Conservation (phyloP, 2,797 vertebrate species). For the Carcharodon carcharias region DNA sequence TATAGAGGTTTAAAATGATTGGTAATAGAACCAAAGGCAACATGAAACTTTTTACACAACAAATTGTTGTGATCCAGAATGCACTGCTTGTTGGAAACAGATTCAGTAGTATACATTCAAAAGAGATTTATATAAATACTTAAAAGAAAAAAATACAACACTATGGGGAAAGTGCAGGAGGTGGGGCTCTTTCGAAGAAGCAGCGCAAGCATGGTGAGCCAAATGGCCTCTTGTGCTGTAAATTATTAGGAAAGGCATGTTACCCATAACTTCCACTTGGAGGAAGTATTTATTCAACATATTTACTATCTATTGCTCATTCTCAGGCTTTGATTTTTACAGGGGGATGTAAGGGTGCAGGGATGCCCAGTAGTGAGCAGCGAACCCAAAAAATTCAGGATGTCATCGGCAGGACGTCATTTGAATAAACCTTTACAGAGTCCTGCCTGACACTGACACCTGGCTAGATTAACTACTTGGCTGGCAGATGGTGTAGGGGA, state of each 20-base stretch:
- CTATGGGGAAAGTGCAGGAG: not conserved
- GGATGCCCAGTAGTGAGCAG: not conserved
- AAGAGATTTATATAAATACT: not conserved
- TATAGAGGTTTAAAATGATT: too few species aligned
- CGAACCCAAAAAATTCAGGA: not conserved
- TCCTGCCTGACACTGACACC: not conserved
- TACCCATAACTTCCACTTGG: not conserved
- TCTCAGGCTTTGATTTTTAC: not conserved
- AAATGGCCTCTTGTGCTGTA: too few species aligned
- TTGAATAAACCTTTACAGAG: not conserved
- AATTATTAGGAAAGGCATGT: not conserved
- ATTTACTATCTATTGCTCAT: not conserved
- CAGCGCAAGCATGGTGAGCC: too few species aligned
- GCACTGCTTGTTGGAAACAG: not conserved
- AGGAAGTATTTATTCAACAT: not conserved
- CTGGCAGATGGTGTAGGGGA: not conserved
- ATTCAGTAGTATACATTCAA: not conserved
- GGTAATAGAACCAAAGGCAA: too few species aligned
- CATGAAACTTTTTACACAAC: too few species aligned
- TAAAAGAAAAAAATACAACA: not conserved
- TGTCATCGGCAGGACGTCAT: not conserved
- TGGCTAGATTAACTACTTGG: not conserved
- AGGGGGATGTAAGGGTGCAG: not conserved
- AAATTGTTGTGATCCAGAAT: too few species aligned
- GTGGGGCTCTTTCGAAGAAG: too few species aligned